Evolutionary conservation across 2,797 vertebrate species (phyloP).

Genomic region (Bovichtus variegatus): DNA sequence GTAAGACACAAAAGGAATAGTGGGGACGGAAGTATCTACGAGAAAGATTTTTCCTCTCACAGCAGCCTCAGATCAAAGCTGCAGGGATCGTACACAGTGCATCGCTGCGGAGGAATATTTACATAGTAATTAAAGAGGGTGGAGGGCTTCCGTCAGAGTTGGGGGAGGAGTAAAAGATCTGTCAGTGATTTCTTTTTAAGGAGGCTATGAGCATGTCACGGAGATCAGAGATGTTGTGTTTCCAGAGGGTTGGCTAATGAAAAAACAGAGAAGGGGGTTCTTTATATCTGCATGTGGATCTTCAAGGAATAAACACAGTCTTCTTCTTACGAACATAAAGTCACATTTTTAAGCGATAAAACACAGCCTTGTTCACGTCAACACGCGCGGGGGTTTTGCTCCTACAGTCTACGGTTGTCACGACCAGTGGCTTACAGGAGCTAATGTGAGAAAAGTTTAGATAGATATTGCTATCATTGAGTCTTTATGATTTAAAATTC

Average conservation of each 20-base stretch:
- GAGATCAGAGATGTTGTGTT: constrained; percentile 17
- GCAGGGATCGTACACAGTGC: background rate
- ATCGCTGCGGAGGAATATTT: constrained; percentile 53
- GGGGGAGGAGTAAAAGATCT: constrained; percentile 33
- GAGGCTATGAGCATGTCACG: constrained; percentile 1
- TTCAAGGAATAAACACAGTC: background rate
- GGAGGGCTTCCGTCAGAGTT: constrained; percentile 29
- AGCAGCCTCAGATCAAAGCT: constrained; percentile 43
- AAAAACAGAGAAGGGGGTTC: background rate
- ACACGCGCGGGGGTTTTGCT: background rate
- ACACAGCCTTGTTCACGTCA: background rate
- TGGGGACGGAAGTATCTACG: constrained; percentile 1
- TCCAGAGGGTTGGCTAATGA: background rate
- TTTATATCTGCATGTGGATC: background rate
- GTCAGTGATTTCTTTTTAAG: constrained; percentile 3
- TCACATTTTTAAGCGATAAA: background rate
- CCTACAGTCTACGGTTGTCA: background rate
- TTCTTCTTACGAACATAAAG: background rate
- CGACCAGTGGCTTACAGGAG: background rate
- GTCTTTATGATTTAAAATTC: background rate
- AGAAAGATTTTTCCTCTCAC: constrained; percentile 19
- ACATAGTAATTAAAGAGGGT: constrained; percentile 52
- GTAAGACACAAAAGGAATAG: constrained; percentile 35
- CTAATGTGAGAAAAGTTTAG: background rate
- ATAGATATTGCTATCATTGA: background rate